Conservation (phyloP, 2,113 vertebrate genomes). For the Tachysurus fulvidraco region DNA sequence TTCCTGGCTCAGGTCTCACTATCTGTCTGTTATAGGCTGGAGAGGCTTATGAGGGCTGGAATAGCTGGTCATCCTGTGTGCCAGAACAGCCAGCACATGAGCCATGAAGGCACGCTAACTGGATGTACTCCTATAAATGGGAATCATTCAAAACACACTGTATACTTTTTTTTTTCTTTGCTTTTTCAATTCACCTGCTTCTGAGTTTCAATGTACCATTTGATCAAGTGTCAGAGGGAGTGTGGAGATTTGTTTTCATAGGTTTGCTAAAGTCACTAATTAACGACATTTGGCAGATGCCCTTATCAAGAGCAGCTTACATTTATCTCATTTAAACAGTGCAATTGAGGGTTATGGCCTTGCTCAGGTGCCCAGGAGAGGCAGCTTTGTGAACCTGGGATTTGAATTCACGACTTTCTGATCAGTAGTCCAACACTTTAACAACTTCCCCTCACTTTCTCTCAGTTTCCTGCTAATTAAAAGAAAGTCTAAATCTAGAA, state of each 20-base stretch:
- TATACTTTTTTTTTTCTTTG: not conserved
- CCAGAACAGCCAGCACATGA: constrained; percentile 28
- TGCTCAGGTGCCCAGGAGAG: no score
- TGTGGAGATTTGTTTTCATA: constrained; percentile 47
- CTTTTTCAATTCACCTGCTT: constrained; percentile 18
- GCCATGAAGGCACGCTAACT: constrained; percentile 33
- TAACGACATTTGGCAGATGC: no score
- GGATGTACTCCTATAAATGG: constrained; percentile 7
- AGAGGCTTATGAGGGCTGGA: constrained; percentile 42
- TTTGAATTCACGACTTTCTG: no score
- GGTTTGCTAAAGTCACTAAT: no score
- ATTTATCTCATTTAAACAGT: no score
- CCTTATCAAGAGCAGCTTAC: no score
- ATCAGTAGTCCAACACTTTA: no score
- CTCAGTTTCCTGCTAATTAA: not conserved
- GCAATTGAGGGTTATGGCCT: no score
- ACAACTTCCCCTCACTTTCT: no score
- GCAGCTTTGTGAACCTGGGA: no score
- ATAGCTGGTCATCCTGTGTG: not conserved
- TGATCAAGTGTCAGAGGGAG: constrained; percentile 32
- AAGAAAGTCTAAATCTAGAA: not conserved
- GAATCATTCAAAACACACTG: constrained; percentile 32
- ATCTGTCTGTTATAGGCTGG: constrained; percentile 40
- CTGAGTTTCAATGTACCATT: not conserved
- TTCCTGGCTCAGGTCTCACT: constrained; percentile 23